Evolutionary conservation across 2,113 vertebrate genomes (phyloP).

Genomic region (Python bivittatus): DNA sequence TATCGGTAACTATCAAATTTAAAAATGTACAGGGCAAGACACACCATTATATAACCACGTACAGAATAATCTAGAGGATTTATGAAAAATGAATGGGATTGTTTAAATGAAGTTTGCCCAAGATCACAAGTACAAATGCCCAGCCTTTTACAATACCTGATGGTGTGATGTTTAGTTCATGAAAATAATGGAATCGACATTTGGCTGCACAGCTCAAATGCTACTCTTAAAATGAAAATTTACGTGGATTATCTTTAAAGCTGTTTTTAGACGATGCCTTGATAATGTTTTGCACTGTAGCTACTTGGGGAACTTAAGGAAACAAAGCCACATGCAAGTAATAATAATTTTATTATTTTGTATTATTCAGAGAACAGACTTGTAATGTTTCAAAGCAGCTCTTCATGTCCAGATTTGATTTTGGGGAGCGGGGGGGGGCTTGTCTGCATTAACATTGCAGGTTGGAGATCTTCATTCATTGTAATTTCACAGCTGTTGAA

Average conservation of each 20-base stretch:
- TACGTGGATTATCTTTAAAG: not conserved
- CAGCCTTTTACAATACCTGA: not conserved
- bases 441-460: not conserved
- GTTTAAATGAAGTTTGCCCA: constrained; percentile 42
- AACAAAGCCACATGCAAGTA: not conserved
- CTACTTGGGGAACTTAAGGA: constrained; percentile 2
- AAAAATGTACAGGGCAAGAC: constrained; percentile 42
- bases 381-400: not conserved
- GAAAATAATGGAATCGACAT: not conserved
- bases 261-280: not conserved
- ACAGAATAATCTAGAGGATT: constrained; percentile 51
- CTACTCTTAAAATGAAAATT: constrained; percentile 13
- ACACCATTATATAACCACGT: constrained; percentile 44
- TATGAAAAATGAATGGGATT: constrained; percentile 31
- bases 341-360: too few species aligned
- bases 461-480: not conserved
- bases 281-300: constrained; percentile 4
- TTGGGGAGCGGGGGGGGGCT: too few species aligned
- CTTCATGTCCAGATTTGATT: not conserved
- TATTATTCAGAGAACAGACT: not conserved
- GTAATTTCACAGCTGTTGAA: too few species aligned
- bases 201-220: constrained; percentile 7
- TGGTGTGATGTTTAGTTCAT: not conserved
- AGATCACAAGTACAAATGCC: constrained; percentile 26
- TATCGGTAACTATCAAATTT: constrained; percentile 32